Evolutionary conservation across 2,113 vertebrate species (phyloP).

Genomic region (Malurus alboscapulatus): DNA sequence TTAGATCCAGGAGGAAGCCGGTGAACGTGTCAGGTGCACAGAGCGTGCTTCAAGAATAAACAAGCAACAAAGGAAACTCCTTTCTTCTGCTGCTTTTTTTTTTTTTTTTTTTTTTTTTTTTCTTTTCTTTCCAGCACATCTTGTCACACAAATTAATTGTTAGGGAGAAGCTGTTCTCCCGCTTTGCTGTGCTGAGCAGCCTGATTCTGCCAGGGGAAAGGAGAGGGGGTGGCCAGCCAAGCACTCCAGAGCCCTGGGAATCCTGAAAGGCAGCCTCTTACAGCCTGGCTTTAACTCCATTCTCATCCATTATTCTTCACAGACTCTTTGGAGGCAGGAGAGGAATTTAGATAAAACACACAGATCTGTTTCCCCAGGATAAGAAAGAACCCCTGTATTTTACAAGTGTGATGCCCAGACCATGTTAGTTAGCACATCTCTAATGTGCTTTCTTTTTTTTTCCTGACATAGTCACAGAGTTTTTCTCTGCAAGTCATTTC

Average conservation of each 20-base stretch:
- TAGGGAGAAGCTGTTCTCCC: background rate
- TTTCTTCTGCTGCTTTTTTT: background rate
- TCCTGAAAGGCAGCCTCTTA: background rate
- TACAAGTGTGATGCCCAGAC: background rate
- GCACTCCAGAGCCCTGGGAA: background rate
- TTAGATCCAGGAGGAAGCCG: background rate
- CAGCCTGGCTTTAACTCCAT: background rate
- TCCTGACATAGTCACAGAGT: background rate
- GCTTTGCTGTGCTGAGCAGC: background rate
- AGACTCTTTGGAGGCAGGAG: background rate
- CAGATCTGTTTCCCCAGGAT: background rate
- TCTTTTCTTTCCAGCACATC: background rate
- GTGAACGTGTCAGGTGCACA: constrained; percentile 26
- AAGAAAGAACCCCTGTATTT: background rate
- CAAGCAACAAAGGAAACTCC: background rate
- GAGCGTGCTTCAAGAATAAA: background rate
- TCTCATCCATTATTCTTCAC: background rate
- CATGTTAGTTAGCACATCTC: background rate
- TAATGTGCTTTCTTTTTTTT: background rate
- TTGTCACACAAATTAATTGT: constrained; percentile 21
- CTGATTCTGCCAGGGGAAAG: background rate
- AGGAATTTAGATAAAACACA: background rate
- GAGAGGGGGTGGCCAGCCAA: background rate
- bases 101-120: background rate
- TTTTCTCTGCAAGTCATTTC: constrained; percentile 23